A percentile compares a stretch with the other conserved stretches of the same genome.
phyloP scores from a whole-genome alignment of 2,113 vertebrate genomes.

The Labrus mixtus region DNA sequence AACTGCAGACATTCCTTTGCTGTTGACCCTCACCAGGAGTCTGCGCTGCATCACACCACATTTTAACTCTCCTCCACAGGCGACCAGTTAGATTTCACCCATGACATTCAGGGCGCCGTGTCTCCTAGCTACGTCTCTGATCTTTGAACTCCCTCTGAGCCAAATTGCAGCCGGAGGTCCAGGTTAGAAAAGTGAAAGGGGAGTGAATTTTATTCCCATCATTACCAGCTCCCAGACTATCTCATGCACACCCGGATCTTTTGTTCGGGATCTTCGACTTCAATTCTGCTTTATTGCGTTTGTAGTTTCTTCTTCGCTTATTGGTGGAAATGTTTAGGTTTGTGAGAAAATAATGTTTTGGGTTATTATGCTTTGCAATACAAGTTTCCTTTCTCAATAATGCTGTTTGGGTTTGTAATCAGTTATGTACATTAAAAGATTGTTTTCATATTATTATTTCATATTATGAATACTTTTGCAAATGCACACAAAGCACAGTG shows the following conservation, averaged over 20 bases:
- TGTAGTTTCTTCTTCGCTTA: neutral
- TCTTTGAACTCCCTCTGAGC: slow-evolving; percentile 58
- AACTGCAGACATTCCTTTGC: slow-evolving; percentile 5
- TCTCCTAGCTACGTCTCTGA: slow-evolving; percentile 51
- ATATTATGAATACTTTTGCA: no score
- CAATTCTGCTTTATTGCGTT: neutral
- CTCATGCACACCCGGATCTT: neutral
- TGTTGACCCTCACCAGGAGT: slow-evolving; percentile 47
- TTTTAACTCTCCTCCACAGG: slow-evolving; percentile 44
- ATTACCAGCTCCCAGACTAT: neutral
- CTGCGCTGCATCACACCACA: slow-evolving; percentile 24
- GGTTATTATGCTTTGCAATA: no score
- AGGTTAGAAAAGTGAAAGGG: slow-evolving; percentile 3
- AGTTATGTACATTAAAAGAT: no score
- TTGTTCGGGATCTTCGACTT: neutral
- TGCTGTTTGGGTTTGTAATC: no score
- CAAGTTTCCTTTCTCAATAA: no score
- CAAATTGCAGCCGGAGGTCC: slow-evolving; percentile 42
- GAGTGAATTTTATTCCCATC: slow-evolving; percentile 13
- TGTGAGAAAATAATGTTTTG: neutral
- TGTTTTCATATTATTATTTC: no score
- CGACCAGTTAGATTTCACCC: slow-evolving; percentile 11
- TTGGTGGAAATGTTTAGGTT: no score
- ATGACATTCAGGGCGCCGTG: slow-evolving; percentile 37
- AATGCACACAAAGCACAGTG: no score